phyloP scores from a whole-genome alignment of 2,113 vertebrate species.

The Pardalotus punctatus region DNA sequence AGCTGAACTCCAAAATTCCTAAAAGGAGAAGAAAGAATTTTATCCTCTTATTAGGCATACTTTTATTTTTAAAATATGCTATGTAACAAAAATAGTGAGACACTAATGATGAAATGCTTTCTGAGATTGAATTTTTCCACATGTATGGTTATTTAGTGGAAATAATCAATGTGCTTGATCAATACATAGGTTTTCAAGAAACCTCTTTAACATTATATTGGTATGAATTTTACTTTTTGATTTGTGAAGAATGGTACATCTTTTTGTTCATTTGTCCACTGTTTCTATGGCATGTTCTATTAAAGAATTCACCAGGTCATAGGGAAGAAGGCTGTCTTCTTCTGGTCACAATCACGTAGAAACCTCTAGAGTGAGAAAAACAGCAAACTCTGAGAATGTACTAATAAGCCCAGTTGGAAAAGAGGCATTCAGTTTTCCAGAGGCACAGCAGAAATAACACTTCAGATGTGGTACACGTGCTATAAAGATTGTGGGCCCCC shows the following conservation, averaged over 20 bases:
- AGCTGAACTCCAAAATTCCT: neutral
- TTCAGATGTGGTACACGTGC: neutral
- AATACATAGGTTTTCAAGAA: neutral
- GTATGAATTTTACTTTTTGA: neutral
- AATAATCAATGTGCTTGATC: neutral
- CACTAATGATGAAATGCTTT: neutral
- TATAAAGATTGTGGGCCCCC: accelerated
- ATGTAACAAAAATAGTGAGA: neutral
- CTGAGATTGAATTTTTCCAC: neutral
- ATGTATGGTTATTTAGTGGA: neutral
- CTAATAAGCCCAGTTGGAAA: neutral
- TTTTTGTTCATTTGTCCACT: neutral
- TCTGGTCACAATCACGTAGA: neutral
- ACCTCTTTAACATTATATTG: neutral
- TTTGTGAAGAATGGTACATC: neutral
- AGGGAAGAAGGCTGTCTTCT: neutral
- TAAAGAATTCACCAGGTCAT: neutral
- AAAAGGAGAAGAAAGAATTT: neutral
- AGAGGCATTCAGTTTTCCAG: neutral
- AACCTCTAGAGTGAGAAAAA: neutral
- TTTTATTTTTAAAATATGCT: neutral
- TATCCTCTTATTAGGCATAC: accelerated
- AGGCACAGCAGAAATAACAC: accelerated
- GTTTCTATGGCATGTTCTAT: neutral
- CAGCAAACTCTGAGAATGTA: neutral